Percentiles rank a stretch among this genome's conserved stretches.
These are phyloP conservation scores for Nesoenas mayeri DNA, from an alignment of 2,113 vertebrate genomes.

Conservation along the genomic window DNA sequence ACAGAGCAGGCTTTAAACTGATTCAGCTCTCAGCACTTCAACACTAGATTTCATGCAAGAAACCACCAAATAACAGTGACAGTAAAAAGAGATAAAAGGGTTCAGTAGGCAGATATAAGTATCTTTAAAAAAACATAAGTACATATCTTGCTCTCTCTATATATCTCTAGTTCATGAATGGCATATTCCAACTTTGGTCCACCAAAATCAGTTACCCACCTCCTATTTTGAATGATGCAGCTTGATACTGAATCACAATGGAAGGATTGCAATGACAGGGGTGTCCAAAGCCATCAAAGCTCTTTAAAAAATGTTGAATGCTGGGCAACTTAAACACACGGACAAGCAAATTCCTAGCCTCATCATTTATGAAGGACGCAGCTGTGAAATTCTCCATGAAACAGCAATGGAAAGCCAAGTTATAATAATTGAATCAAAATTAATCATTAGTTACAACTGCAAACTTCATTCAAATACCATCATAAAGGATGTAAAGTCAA, in stretches of 20 bases:
- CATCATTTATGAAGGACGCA: background rate
- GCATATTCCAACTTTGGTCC: background rate
- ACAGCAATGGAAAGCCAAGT: background rate
- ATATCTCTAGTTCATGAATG: background rate
- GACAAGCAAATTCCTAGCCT: background rate
- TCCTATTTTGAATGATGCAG: background rate
- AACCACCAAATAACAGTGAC: background rate
- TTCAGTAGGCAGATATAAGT: background rate
- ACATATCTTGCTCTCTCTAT: too few relatives aligned
- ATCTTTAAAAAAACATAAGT: background rate
- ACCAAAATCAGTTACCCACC: background rate
- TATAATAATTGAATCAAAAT: slow-evolving; percentile 1
- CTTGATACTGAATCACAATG: background rate
- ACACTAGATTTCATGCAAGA: background rate
- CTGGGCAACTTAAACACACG: background rate
- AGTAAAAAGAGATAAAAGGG: background rate
- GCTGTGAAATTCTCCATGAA: background rate
- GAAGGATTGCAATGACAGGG: background rate
- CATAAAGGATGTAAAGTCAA: background rate
- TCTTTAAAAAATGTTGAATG: background rate
- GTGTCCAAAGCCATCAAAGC: background rate
- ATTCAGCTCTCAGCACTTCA: background rate
- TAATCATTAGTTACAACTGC: background rate
- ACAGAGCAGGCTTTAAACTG: background rate
- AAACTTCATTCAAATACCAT: background rate